Base-by-base conservation (phyloP, 2,797 vertebrate species). In the Brachymystax lenok region DNA sequence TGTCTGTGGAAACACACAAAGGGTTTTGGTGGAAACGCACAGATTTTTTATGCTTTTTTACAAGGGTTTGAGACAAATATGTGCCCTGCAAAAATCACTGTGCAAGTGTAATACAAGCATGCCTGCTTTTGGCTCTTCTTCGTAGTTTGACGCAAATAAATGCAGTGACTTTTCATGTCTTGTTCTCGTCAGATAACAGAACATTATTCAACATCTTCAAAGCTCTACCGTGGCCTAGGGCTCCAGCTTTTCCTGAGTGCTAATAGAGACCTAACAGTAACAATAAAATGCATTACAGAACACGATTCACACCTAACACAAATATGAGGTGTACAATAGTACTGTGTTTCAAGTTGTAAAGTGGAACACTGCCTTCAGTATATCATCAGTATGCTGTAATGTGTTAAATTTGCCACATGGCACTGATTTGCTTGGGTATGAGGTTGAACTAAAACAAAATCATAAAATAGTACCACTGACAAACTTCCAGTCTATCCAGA, bases 1-100 rank as follows among this genome's bases (percentile, higher is more conserved):
- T 74, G 30, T 56, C 28, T 56, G 27, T 73, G 69, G 24, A 35
- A 74, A 51, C 52, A 33, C 13, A 59, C 56, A 46, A 13, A 54
- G 56, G 52, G 28, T 14, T 6, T 19, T 16, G 14, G 35, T 50
- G 2, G 50, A 8, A 13, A 1, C 0, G 19, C 56, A 70, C 13
- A 67, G 33, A 59, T 59, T 52, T 12, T 14, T 70, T 13, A 67
- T 56, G 50, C 27, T n/a, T 68, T 72, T 63, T 61, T 40, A 46
- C 13, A 2, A 73, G 27, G 13, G 12, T 59, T 52, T 56, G 52
- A 30, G 27, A 24, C 27, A 17, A 73, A 33, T 56, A n/a, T 30
- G 51, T 27, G 27, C 6, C 3, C 13, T 56, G 28, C 28, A 51
- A 59, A 56, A 73, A 33, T n/a, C 12, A 28, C 27, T 16, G 27